Evolutionary conservation across 1,140 invertebrate species (phyloP).

Genomic region (Solenopsis fugax): DNA sequence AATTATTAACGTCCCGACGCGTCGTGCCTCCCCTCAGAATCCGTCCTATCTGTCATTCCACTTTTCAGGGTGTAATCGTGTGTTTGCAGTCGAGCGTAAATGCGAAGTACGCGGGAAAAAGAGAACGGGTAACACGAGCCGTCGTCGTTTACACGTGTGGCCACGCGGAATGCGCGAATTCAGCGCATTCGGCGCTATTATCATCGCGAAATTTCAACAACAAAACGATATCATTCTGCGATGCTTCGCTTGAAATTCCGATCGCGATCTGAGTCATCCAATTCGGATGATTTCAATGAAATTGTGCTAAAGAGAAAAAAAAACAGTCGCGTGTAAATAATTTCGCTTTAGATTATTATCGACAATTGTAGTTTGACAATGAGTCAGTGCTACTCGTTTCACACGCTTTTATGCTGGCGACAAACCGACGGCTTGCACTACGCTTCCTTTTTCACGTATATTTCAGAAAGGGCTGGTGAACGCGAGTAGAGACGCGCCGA

Average conservation of each 20-base stretch:
- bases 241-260: background rate
- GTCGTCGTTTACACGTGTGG: constrained; percentile 16
- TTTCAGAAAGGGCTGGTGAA: background rate
- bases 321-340: background rate
- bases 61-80: constrained; percentile 3
- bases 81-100: constrained; percentile 8
- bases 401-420: background rate
- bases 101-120: background rate
- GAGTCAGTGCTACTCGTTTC: background rate
- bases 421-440: background rate
- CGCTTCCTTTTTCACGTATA: background rate
- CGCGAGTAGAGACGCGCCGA: background rate
- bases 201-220: constrained; percentile 27
- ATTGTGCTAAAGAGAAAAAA: background rate
- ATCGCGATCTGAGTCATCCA: background rate
- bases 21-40: background rate
- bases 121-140: constrained; percentile 8
- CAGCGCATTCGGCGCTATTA: constrained; percentile 28
- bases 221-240: background rate
- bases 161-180: constrained; percentile 28
- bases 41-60: background rate
- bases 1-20: constrained; percentile 27
- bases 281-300: background rate
- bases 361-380: background rate
- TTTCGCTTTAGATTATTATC: background rate